These are phyloP conservation scores for Heliconius ethilla DNA, from an alignment of 2,888 invertebrate genomes.

Conservation along the genomic window DNA sequence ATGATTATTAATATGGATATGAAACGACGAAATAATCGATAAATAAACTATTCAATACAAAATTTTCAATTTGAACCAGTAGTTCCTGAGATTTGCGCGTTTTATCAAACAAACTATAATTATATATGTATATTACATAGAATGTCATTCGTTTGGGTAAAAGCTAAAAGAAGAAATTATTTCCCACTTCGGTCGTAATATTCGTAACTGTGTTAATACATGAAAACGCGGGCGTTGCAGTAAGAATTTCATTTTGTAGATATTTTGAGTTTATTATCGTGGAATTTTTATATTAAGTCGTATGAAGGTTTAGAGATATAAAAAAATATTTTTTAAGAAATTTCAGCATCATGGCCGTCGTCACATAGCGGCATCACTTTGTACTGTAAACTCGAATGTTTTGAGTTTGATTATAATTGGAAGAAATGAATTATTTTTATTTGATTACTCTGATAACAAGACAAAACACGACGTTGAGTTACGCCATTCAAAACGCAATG, in stretches of 20 bases:
- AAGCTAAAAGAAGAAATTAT: constrained; percentile 6
- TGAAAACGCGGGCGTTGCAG: constrained; percentile 10
- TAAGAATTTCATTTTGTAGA: constrained; percentile 11
- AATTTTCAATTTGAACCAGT: too few species aligned
- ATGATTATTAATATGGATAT: too few species aligned
- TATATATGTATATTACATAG: too few species aligned
- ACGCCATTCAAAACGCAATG: not conserved
- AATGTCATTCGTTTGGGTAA: not conserved
- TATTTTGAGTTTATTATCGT: not conserved
- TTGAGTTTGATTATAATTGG: not conserved
- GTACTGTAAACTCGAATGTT: not conserved
- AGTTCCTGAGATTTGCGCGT: too few species aligned
- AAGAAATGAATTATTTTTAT: not conserved
- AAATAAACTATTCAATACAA: too few species aligned
- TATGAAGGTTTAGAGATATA: not conserved
- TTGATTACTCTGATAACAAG: not conserved
- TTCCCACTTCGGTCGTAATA: constrained; percentile 3
- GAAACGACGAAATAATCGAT: too few species aligned
- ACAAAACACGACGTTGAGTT: not conserved
- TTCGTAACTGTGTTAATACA: not conserved
- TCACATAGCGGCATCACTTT: not conserved
- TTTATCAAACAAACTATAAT: too few species aligned
- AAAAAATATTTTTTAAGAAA: not conserved
- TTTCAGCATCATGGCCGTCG: not conserved
- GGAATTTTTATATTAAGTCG: not conserved